A percentile compares a stretch with the other conserved stretches of the same genome.
Evolutionary conservation across 2,888 invertebrate genomes (phyloP).

Genomic region (Apotomis turbidana): DNA sequence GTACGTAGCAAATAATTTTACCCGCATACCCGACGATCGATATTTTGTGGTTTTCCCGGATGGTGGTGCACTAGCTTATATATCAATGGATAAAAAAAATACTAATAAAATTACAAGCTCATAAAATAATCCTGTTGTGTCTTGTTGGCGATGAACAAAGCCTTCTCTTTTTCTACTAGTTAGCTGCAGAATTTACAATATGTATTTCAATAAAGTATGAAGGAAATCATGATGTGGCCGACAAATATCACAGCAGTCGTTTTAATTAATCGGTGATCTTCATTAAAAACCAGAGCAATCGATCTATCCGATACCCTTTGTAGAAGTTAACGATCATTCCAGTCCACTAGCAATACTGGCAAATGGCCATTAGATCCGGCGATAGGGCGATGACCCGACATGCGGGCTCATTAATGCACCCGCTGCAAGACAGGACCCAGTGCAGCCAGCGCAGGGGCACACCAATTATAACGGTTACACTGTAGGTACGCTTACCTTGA

Average conservation of each 20-base stretch:
- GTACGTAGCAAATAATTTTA: no score
- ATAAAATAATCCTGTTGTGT: no score
- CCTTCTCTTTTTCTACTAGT: no score
- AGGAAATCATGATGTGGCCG: no score
- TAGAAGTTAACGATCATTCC: conserved; percentile 45
- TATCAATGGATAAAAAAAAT: no score
- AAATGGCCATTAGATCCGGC: conserved; percentile 53
- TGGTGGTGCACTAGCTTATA: no score
- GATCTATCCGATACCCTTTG: conserved; percentile 25
- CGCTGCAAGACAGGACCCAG: conserved; percentile 53
- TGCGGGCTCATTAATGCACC: conserved; percentile 70
- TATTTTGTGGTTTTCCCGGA: no score
- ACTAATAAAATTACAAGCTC: no score
- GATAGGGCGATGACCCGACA: conserved; percentile 60
- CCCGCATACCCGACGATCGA: no score
- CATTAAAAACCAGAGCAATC: background rate
- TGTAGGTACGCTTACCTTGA: conserved; percentile 46
- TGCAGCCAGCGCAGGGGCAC: conserved; percentile 47
- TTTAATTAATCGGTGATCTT: background rate
- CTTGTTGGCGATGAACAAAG: no score
- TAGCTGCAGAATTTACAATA: no score
- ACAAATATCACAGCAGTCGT: background rate
- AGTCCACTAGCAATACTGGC: conserved; percentile 47
- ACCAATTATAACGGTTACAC: conserved; percentile 57
- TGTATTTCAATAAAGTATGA: no score